Conservation (phyloP, 2,888 invertebrate species). For the Ligdia adustata region DNA sequence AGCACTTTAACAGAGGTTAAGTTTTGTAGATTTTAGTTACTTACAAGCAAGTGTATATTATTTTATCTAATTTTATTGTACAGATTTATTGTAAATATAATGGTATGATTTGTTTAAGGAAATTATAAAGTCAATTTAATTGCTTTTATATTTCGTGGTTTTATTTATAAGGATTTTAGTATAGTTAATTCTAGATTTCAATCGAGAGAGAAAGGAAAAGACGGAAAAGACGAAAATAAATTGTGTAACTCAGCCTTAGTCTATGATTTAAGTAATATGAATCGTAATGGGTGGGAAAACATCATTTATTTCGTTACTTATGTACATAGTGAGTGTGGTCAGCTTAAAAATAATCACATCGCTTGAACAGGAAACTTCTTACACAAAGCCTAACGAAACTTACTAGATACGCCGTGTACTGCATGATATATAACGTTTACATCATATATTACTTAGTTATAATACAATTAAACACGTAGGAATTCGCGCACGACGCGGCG, state of each 20-base stretch:
- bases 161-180: no score
- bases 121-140: constrained; percentile 44
- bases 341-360: constrained; percentile 61
- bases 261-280: constrained; percentile 16
- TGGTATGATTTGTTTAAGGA: constrained; percentile 38
- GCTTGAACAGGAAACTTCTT: constrained; percentile 47
- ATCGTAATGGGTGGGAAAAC: constrained; percentile 66
- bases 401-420: constrained; percentile 52
- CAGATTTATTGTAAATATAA: constrained; percentile 33
- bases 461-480: constrained; percentile 10
- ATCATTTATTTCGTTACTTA: constrained; percentile 74
- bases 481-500: constrained; percentile 16
- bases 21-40: constrained; percentile 27
- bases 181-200: no score
- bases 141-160: constrained; percentile 13
- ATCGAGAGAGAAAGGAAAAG: no score
- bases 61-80: constrained; percentile 26
- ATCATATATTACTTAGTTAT: constrained; percentile 37
- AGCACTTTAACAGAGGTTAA: constrained; percentile 11
- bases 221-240: no score
- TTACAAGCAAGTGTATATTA: constrained; percentile 2
- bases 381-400: constrained; percentile 62
- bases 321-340: constrained; percentile 71
- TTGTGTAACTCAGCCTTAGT: no score
- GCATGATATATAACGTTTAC: constrained; percentile 49